Evolutionary conservation across 2,797 vertebrate genomes (phyloP).

Genomic region (Enteromius radiatus): DNA sequence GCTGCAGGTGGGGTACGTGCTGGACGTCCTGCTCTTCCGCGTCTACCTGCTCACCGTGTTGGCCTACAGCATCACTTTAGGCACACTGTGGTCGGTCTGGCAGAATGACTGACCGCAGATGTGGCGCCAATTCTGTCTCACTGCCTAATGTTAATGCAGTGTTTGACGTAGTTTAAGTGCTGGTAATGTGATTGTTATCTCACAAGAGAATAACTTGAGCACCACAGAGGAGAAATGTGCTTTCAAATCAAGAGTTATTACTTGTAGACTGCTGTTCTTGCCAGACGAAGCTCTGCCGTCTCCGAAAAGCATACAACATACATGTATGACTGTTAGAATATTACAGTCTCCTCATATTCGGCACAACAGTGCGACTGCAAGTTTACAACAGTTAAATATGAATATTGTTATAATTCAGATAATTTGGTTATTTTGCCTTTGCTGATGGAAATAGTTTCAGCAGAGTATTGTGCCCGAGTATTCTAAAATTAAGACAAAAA

Average conservation of each 20-base stretch:
- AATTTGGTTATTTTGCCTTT: background rate
- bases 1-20: constrained; percentile 92
- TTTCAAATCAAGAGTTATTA: constrained; percentile 40
- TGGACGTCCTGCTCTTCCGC: constrained; percentile 92
- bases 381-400: background rate
- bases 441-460: background rate
- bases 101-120: constrained; percentile 77
- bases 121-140: constrained; percentile 19
- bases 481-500: background rate
- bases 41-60: constrained; percentile 86
- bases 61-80: constrained; percentile 89
- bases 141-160: constrained; percentile 31
- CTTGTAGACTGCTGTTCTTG: constrained; percentile 16
- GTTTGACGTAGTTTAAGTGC: constrained; percentile 37
- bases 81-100: constrained; percentile 93
- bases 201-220: constrained; percentile 36
- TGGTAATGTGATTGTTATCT: constrained; percentile 41
- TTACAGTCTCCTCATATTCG: constrained; percentile 6
- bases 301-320: constrained; percentile 8
- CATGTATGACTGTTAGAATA: constrained; percentile 7
- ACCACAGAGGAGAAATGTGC: constrained; percentile 25
- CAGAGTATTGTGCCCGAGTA: background rate
- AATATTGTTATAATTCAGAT: background rate
- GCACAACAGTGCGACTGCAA: background rate
- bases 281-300: background rate